phyloP scores from a whole-genome alignment of 2,797 vertebrate species.

The Taenioides sp. region DNA sequence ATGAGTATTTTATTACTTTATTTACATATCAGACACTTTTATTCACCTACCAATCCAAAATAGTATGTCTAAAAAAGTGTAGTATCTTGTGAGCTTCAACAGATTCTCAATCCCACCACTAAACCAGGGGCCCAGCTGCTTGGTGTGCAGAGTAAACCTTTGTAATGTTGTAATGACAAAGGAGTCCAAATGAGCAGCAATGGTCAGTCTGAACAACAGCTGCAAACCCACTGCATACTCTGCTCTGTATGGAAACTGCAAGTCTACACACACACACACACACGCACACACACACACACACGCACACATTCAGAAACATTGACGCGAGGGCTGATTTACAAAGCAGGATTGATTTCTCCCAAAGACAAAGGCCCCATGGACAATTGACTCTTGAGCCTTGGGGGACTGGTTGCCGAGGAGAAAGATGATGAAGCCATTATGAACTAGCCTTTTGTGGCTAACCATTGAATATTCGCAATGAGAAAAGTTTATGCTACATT shows the following conservation, averaged over 20 bases:
- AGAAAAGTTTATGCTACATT: background rate
- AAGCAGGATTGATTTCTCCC: constrained; percentile 60
- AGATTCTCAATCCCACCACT: constrained; percentile 12
- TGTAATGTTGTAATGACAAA: constrained; percentile 57
- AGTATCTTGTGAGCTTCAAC: background rate
- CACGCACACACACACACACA: constrained; percentile 7
- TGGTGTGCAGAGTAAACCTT: constrained; percentile 43
- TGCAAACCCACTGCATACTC: constrained; percentile 51
- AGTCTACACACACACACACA: constrained; percentile 3
- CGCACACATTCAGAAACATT: constrained; percentile 9
- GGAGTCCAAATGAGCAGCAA: constrained; percentile 50
- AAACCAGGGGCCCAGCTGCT: constrained; percentile 64
- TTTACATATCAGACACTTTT: background rate
- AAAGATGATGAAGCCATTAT: constrained; percentile 54
- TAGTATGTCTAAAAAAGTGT: background rate
- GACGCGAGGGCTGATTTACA: constrained; percentile 26
- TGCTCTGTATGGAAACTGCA: constrained; percentile 10
- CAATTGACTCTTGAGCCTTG: constrained; percentile 54
- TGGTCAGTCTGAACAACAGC: constrained; percentile 66
- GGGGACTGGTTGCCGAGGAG: constrained; percentile 47
- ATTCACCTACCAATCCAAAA: background rate
- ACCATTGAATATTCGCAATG: background rate
- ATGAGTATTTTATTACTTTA: background rate
- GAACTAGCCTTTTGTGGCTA: constrained; percentile 25
- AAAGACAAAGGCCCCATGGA: constrained; percentile 45